Base-by-base conservation (phyloP, 2,888 invertebrate species). In the Boloria selene region DNA sequence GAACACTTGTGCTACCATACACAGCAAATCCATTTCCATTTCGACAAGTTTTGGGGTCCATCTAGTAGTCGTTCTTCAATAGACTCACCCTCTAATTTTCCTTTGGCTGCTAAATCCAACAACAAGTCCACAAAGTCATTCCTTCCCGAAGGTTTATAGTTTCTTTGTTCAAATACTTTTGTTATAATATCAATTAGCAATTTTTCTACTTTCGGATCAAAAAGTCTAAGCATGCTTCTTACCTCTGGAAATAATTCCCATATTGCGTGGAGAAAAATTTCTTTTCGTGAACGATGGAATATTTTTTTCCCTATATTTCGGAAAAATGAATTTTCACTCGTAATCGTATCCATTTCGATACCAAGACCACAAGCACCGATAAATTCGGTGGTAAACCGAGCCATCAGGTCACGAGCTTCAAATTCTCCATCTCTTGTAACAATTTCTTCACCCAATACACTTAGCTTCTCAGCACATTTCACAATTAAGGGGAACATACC, bases 401-500 rank as follows among this genome's bases (percentile, higher is more conserved):
- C 82, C 83, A 84, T 82, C 2, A 84, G 67, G 0, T 81, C 84
- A 0, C 75, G 72, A 0, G 74, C 73, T 22, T 80, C 77, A 13
- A 80, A 76, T 0, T 70, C 74, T 10, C 80, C 83, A 1, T 82
- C 78, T 4, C 53, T 67, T 1, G 69, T 64, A 1, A 74, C 70
- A 4, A 76, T 74, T 3, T 70, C 59, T 2, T 73, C 69, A 0
- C 69, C 74, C 0, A 79, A 69, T 0, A 26, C 53, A 17, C 83
- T 77, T 42, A 88, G 68, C 67, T 84, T 87, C 58, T 84, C 81
- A 0, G 90, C 82, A 60, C 88, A 84, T 14, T 82, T 76, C 22
- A 85, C 77, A 2, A 90, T 77, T 22, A 90, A 73, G 2, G 89
- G 90, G 56, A 87, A 90, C 90, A 89, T 90, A 4, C 75, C 80